Evolutionary conservation across 1,140 invertebrate species (phyloP).

Genomic region (Sesamia nonagrioides): DNA sequence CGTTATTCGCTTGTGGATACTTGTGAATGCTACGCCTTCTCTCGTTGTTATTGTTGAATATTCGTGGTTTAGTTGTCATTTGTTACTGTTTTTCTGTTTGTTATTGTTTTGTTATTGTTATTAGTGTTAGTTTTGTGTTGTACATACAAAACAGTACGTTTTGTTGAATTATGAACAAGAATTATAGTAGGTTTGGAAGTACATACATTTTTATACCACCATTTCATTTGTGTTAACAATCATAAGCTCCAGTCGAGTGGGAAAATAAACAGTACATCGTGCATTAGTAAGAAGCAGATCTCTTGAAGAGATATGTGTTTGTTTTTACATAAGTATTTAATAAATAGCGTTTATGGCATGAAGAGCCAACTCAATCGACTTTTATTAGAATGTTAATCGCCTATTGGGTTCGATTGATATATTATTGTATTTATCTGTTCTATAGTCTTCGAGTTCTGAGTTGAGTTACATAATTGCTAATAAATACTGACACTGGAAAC

Average conservation of each 20-base stretch:
- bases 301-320: slow-evolving; percentile 45
- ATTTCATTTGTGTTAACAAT: slow-evolving; percentile 44
- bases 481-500: no score
- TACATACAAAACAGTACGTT: no score
- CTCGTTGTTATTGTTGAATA: no score
- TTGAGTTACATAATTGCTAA: no score
- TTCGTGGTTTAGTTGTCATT: no score
- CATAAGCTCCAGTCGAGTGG: slow-evolving; percentile 38
- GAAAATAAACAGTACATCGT: slow-evolving; percentile 49
- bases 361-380: slow-evolving; percentile 42
- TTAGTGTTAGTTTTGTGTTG: no score
- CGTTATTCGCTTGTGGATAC: no score
- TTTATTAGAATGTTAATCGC: slow-evolving; percentile 45
- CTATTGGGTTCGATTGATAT: slow-evolving; percentile 1
- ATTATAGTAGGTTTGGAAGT: slow-evolving; percentile 11
- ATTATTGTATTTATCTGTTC: neutral
- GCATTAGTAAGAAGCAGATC: slow-evolving; percentile 51
- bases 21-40: no score
- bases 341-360: slow-evolving; percentile 22
- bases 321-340: slow-evolving; percentile 51
- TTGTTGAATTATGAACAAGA: no score
- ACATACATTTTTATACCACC: slow-evolving; percentile 18
- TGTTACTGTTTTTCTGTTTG: no score
- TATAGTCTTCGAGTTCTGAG: no score
- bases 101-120: no score